Base-by-base conservation (phyloP, 2,888 invertebrate genomes). In the Acleris holmiana region DNA sequence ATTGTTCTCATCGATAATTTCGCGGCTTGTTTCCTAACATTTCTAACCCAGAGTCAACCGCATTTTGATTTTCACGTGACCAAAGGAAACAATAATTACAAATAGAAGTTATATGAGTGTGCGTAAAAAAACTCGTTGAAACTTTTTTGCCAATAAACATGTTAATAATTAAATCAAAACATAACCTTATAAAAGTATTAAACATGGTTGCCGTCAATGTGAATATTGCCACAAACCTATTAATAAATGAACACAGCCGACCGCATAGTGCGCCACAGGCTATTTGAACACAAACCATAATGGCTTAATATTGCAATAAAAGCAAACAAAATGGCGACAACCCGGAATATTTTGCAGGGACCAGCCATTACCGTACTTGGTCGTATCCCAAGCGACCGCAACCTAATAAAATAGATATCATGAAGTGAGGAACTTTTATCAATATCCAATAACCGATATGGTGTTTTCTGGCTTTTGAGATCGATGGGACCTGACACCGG, bases 391-490 rank as follows among this genome's bases (percentile, higher is more conserved):
- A 55, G 55, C 44, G 55, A 21, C 41, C 21, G 17, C 41, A 55
- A 44, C 44, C 41, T 5, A 55, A 55, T 55, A 55, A 61, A 61
- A 65, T 56, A 60, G 47, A 53, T 55, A 67, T 58, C 8, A 44
- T 47, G 51, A 62, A 51, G 48, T 48, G 35, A 50, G 66, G 23
- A 72, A 70, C 51, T 72, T 73, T 71, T 74, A 73, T 70, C 61
- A 67, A 74, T 72, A 79, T 74, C 67, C 64, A 67, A 76, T 73
- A 77, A 61, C 66, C 73, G 73, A 74, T 74, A 72, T 69, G 69
- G 67, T 56, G 67, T 69, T 69, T 73, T 71, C 67, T 71, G 67
- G 66, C 73, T 76, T 75, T 76, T 77, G 76, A 76, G 70, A 71
- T 69, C 63, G 67, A 61, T 63, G 67, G 62, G 47, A 61, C 67